These are phyloP conservation scores for Chitala chitala DNA, from an alignment of 2,113 vertebrate species.

Conservation along the genomic window DNA sequence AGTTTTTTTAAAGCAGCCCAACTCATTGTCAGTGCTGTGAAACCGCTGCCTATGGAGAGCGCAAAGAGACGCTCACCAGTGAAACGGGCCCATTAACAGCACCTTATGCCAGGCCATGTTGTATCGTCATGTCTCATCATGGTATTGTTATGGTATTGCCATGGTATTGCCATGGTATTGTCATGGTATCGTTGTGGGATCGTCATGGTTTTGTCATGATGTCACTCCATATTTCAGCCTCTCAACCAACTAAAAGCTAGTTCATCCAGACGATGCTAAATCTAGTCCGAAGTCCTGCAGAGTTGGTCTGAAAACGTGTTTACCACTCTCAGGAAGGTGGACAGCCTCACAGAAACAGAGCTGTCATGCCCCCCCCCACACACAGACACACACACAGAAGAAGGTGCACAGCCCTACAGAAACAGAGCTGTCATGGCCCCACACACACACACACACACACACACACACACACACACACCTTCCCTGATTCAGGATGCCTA, in stretches of 20 bases:
- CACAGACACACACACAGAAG: not conserved
- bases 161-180: too few relatives aligned
- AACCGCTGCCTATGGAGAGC: conserved; percentile 70
- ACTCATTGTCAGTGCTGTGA: conserved; percentile 76
- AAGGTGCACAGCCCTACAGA: not conserved
- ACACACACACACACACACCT: not conserved
- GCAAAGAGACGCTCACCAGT: conserved; percentile 65
- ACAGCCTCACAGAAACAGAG: conserved; percentile 11
- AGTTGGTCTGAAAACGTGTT: too few relatives aligned
- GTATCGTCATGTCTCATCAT: too few relatives aligned
- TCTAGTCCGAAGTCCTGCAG: too few relatives aligned
- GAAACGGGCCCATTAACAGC: conserved; percentile 73
- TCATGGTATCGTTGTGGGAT: too few relatives aligned
- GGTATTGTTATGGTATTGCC: too few relatives aligned
- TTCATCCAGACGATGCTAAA: conserved; percentile 66
- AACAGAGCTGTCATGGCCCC: not conserved
- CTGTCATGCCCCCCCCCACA: not conserved
- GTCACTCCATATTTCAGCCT: conserved; percentile 71
- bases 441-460: not conserved
- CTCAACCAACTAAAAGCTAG: conserved; percentile 56
- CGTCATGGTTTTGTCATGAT: conserved; percentile 76
- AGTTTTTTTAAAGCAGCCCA: conserved; percentile 72
- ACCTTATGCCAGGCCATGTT: too few relatives aligned
- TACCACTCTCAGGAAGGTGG: too few relatives aligned
- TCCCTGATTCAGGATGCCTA: not conserved